These are phyloP conservation scores for Acromyrmex heyeri DNA, from an alignment of 1,140 invertebrate genomes.

Conservation along the genomic window DNA sequence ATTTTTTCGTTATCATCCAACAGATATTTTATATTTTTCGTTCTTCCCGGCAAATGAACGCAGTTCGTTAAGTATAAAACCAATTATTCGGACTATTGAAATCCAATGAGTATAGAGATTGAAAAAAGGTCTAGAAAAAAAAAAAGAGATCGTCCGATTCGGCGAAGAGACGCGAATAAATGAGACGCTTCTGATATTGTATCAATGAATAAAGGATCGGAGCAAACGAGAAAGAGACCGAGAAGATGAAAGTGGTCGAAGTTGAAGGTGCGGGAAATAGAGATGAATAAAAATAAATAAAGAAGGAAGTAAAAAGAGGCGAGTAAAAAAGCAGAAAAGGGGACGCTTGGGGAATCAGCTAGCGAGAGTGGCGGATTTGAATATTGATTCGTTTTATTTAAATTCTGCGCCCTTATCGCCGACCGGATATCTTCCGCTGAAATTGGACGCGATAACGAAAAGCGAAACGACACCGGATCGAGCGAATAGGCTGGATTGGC, in stretches of 20 bases:
- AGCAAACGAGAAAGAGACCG: conserved; percentile 60
- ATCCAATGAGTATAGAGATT: conserved; percentile 15
- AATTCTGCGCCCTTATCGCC: conserved; percentile 83
- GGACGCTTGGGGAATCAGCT: background rate
- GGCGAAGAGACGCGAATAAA: conserved; percentile 83
- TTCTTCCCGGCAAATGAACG: background rate
- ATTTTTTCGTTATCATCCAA: conserved; percentile 11
- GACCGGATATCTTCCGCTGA: conserved; percentile 83
- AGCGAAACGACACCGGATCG: conserved; percentile 79
- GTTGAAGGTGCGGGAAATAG: conserved; percentile 36
- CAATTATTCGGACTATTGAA: conserved; percentile 73
- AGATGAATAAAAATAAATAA: conserved; percentile 71
- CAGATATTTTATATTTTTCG: conserved; percentile 5
- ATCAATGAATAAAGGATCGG: conserved; percentile 44
- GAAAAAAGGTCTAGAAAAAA: conserved; percentile 22
- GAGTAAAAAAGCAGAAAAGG: background rate
- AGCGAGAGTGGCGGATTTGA: conserved; percentile 80
- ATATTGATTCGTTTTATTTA: conserved; percentile 87
- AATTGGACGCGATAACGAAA: conserved; percentile 85
- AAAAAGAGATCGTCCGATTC: conserved; percentile 76
- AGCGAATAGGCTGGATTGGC: conserved; percentile 77
- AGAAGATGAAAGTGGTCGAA: conserved; percentile 48
- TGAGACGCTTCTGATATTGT: conserved; percentile 77
- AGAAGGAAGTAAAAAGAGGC: conserved; percentile 1
- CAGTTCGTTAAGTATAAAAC: conserved; percentile 63